phyloP scores from a whole-genome alignment of 2,888 invertebrate genomes.

The Lysandra coridon region DNA sequence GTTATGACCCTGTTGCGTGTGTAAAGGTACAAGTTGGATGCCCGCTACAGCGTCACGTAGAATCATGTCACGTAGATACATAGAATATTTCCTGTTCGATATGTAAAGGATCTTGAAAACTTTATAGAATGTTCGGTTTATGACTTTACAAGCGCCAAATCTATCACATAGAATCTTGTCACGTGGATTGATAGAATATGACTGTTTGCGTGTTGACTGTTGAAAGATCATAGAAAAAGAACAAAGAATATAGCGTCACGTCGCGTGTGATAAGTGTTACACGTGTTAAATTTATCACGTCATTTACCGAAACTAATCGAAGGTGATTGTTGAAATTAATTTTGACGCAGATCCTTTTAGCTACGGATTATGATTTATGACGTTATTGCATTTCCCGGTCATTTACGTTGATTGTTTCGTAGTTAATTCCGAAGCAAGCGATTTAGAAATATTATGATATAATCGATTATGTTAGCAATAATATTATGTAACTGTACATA shows the following conservation, averaged over 20 bases:
- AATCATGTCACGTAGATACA: too few species aligned
- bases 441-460: background rate
- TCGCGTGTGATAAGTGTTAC: background rate
- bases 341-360: background rate
- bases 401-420: background rate
- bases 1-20: too few species aligned
- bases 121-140: too few species aligned
- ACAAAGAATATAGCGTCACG: background rate
- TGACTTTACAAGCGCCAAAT: too few species aligned
- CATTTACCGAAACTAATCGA: background rate
- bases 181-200: too few species aligned
- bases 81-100: too few species aligned
- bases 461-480: background rate
- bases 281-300: background rate
- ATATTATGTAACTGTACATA: too few species aligned
- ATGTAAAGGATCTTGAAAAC: too few species aligned
- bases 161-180: too few species aligned
- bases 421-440: background rate
- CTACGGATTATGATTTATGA: conserved; percentile 12
- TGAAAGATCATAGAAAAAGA: background rate
- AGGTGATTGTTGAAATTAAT: conserved; percentile 3
- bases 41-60: too few species aligned
- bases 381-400: background rate
- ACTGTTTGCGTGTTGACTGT: too few species aligned
- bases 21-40: too few species aligned